Conservation (phyloP, 2,888 invertebrate species). For the Idaea aversata region DNA sequence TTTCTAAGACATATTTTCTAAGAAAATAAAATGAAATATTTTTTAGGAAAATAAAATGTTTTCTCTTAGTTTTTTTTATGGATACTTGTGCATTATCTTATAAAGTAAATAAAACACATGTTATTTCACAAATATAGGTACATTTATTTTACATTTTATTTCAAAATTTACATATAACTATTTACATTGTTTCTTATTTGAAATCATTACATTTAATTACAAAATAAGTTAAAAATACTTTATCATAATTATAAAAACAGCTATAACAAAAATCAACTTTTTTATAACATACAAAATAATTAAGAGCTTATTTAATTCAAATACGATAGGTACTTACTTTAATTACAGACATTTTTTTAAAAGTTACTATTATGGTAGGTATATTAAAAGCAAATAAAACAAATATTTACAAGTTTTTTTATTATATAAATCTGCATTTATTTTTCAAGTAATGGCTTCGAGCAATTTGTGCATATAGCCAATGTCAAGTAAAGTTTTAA, state of each 20-base stretch:
- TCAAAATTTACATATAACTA: not conserved
- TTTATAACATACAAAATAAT: not conserved
- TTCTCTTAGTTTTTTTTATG: no score
- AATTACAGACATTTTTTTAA: not conserved
- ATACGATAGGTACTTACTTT: not conserved
- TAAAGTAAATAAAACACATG: not conserved
- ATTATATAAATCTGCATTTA: not conserved
- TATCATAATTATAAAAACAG: no score
- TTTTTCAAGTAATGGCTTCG: not conserved
- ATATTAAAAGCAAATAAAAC: not conserved
- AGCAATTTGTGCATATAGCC: not conserved
- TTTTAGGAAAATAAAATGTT: no score
- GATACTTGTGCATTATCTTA: no score
- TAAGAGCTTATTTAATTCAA: not conserved
- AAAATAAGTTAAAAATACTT: conserved; percentile 4
- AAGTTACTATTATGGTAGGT: not conserved
- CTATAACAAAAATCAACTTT: not conserved
- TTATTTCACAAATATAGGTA: not conserved
- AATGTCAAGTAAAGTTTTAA: not conserved
- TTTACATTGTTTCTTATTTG: not conserved
- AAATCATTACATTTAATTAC: not conserved
- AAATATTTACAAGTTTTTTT: not conserved
- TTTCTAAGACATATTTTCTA: no score
- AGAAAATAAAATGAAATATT: no score
- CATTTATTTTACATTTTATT: not conserved